Conservation (phyloP, 2,888 invertebrate genomes). For the Eueremaeus valkanovi region DNA sequence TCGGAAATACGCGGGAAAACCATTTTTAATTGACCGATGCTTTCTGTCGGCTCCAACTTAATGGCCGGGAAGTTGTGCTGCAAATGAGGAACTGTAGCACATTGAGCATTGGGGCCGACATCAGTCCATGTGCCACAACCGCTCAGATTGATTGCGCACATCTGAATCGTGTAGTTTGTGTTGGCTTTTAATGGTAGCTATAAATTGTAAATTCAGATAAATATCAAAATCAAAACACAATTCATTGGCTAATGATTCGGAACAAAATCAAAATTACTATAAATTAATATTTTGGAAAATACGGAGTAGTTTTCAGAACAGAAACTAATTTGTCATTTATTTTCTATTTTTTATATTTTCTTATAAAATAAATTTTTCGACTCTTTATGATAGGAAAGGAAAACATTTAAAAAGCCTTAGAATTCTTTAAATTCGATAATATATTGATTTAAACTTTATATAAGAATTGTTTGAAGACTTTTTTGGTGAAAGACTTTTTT, state of each 20-base stretch:
- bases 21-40: constrained; percentile 58
- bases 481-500: not conserved
- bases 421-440: not conserved
- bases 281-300: not conserved
- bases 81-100: constrained; percentile 62
- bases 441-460: not conserved
- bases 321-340: not conserved
- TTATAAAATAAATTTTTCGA: not conserved
- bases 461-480: not conserved
- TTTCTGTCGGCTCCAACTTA: not conserved
- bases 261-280: constrained; percentile 1
- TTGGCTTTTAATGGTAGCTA: constrained; percentile 58
- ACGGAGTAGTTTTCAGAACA: too few relatives aligned
- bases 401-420: not conserved
- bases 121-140: constrained; percentile 62
- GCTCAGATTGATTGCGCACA: constrained; percentile 55
- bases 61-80: constrained; percentile 17
- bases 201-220: constrained; percentile 30
- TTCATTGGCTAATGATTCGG: not conserved
- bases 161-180: constrained; percentile 71
- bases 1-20: constrained; percentile 70
- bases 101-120: constrained; percentile 54
- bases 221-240: not conserved
- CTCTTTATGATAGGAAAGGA: not conserved
- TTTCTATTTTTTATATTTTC: not conserved